phyloP scores from a whole-genome alignment of 2,113 vertebrate genomes.

The Electrona antarctica region DNA sequence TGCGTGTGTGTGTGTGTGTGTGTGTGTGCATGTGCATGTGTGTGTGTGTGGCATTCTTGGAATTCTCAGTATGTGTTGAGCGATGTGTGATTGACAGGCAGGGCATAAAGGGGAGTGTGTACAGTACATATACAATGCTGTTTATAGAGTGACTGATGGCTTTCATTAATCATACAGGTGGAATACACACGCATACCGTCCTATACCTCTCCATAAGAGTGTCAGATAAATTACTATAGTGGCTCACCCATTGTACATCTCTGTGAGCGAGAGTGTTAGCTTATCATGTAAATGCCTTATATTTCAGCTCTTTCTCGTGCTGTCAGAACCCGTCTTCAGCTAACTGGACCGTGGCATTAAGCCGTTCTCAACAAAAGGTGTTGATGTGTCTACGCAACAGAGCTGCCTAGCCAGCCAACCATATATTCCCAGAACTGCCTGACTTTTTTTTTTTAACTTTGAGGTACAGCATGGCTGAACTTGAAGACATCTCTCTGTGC shows the following conservation, averaged over 20 bases:
- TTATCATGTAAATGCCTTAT: too few species aligned
- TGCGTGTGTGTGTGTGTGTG: neutral
- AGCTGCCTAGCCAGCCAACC: neutral
- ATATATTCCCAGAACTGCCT: neutral
- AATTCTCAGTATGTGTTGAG: neutral
- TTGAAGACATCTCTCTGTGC: neutral
- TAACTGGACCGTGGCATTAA: neutral
- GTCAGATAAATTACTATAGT: too few species aligned
- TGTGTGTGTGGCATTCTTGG: neutral
- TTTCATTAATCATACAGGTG: too few species aligned
- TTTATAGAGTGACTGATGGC: neutral
- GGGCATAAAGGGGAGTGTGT: neutral
- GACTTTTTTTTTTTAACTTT: neutral
- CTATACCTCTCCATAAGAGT: too few species aligned
- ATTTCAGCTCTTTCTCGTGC: too few species aligned
- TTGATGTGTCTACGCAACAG: neutral
- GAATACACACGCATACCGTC: too few species aligned
- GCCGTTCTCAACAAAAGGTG: neutral
- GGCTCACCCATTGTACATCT: too few species aligned
- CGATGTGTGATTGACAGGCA: slow-evolving; percentile 13
- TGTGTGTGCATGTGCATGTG: neutral
- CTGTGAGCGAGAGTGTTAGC: too few species aligned
- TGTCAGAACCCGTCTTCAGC: neutral
- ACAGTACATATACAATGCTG: neutral
- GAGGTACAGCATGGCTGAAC: neutral